These are phyloP conservation scores for Lithophane leautieri DNA, from an alignment of 2,888 invertebrate genomes.

Conservation along the genomic window DNA sequence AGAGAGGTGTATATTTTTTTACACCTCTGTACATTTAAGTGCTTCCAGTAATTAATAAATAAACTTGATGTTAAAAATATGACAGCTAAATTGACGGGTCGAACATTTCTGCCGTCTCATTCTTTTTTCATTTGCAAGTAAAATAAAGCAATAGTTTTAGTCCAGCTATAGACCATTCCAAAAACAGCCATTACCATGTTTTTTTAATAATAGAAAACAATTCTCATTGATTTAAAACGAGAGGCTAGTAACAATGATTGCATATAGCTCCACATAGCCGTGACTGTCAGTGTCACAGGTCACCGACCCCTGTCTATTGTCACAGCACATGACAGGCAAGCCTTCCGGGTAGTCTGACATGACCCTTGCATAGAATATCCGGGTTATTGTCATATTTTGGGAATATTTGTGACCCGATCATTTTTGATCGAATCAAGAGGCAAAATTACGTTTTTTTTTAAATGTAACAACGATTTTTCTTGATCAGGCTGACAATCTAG, in stretches of 20 bases:
- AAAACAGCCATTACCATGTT: background rate
- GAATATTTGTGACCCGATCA: background rate
- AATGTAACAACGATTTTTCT: no score
- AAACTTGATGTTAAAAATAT: background rate
- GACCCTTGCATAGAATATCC: slow-evolving; percentile 34
- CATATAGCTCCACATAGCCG: slow-evolving; percentile 11
- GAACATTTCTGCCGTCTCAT: background rate
- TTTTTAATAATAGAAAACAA: background rate
- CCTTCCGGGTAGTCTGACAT: slow-evolving; percentile 25
- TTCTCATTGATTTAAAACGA: slow-evolving; percentile 2
- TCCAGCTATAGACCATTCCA: background rate
- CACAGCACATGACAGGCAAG: background rate
- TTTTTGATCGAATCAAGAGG: no score
- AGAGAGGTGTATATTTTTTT: no score
- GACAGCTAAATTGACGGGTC: background rate
- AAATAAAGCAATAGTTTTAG: background rate
- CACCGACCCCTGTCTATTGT: slow-evolving; percentile 20
- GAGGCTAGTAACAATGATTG: slow-evolving; percentile 8
- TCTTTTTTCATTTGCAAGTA: background rate
- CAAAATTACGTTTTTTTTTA: no score
- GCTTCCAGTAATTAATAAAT: background rate
- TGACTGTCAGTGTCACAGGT: slow-evolving; percentile 26
- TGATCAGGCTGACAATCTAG: no score
- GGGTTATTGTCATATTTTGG: background rate
- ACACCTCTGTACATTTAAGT: background rate